phyloP scores from a whole-genome alignment of 2,797 vertebrate species.

The Lacerta viridis region DNA sequence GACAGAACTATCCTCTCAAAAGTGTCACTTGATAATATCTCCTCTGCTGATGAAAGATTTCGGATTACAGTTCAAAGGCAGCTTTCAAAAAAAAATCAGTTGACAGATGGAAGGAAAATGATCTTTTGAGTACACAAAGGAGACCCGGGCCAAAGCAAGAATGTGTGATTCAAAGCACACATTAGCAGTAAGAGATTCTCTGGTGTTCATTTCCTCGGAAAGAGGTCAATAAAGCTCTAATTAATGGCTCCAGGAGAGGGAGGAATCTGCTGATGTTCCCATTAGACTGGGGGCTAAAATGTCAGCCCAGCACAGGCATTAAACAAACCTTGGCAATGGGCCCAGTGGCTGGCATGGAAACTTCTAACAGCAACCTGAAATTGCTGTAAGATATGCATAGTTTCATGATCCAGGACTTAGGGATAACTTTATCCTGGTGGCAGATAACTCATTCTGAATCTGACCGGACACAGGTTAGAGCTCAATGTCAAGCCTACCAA shows the following conservation, averaged over 20 bases:
- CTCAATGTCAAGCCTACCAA: too few species aligned
- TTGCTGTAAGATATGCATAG: constrained; percentile 49
- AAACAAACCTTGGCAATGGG: constrained; percentile 60
- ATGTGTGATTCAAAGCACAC: constrained; percentile 7
- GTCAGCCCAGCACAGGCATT: constrained; percentile 59
- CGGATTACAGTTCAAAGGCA: neutral
- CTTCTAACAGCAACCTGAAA: constrained; percentile 48
- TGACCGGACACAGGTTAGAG: too few species aligned
- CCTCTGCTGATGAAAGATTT: constrained; percentile 12
- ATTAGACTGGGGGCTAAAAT: constrained; percentile 67
- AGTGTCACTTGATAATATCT: neutral
- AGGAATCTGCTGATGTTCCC: constrained; percentile 62
- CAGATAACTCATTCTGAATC: too few species aligned
- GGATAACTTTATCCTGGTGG: neutral
- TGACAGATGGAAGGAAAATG: neutral
- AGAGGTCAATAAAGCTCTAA: constrained; percentile 72
- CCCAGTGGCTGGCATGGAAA: constrained; percentile 32
- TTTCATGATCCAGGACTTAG: constrained; percentile 32
- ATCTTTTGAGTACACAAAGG: neutral
- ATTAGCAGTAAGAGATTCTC: constrained; percentile 69
- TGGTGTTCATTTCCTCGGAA: constrained; percentile 69
- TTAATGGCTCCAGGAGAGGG: constrained; percentile 68
- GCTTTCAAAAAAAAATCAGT: neutral
- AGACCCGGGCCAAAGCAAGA: constrained; percentile 22
- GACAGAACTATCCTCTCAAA: constrained; percentile 12